phyloP scores from a whole-genome alignment of 2,113 vertebrate species.

The Turdus rufiventris region DNA sequence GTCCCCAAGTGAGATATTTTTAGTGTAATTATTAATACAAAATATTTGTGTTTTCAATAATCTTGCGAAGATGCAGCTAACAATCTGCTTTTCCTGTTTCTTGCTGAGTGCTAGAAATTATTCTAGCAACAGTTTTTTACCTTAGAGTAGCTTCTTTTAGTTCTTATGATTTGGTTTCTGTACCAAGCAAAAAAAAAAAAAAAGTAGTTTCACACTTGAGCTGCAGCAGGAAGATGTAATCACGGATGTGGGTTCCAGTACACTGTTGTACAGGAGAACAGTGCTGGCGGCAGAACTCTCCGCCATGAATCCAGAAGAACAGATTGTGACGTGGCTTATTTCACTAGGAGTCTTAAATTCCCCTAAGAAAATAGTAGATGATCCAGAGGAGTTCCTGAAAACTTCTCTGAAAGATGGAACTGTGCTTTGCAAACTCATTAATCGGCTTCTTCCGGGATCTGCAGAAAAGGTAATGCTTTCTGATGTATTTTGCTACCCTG shows the following conservation, averaged over 20 bases:
- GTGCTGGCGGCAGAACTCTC: neutral
- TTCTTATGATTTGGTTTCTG: neutral
- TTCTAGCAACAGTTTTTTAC: neutral
- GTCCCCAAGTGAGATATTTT: neutral
- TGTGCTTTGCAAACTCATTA: conserved; percentile 89
- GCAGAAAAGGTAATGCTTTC: conserved; percentile 82
- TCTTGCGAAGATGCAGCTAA: neutral
- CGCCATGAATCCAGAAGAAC: conserved; percentile 93
- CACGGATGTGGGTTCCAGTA: conserved; percentile 87
- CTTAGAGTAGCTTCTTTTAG: neutral
- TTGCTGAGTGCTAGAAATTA: neutral
- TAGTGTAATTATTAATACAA: neutral
- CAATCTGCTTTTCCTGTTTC: neutral
- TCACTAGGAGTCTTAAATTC: conserved; percentile 93
- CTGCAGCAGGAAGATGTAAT: conserved; percentile 75
- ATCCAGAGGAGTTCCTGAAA: conserved; percentile 91
- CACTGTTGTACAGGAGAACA: conserved; percentile 46
- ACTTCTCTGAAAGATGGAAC: conserved; percentile 89
- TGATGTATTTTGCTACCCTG: neutral
- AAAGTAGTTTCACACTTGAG: conserved; percentile 23
- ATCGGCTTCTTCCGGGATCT: conserved; percentile 85
- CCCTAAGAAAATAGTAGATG: conserved; percentile 91
- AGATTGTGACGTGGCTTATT: conserved; percentile 95
- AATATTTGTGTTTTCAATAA: neutral
- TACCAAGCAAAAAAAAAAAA: neutral